Evolutionary conservation across 2,113 vertebrate species (phyloP).

Genomic region (Thunnus maccoyii): DNA sequence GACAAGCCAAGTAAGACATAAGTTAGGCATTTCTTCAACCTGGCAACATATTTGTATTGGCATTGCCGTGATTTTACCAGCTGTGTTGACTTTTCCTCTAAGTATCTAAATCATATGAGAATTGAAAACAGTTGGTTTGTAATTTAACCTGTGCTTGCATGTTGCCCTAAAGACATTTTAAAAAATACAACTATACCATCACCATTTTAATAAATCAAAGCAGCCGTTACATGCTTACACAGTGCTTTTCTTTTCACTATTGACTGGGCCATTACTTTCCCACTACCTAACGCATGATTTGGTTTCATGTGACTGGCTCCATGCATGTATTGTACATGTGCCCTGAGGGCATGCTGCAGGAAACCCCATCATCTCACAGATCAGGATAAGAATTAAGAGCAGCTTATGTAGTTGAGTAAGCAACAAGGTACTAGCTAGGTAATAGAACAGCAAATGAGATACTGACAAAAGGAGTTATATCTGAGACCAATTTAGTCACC

Average conservation of each 20-base stretch:
- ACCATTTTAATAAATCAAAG: conserved; percentile 48
- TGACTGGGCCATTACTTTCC: conserved; percentile 38
- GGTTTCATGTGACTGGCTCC: conserved; percentile 29
- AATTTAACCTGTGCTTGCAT: conserved; percentile 18
- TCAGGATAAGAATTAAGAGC: conserved; percentile 19
- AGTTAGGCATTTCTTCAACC: conserved; percentile 37
- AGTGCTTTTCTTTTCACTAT: conserved; percentile 28
- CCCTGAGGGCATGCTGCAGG: conserved; percentile 37
- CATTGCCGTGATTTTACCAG: conserved; percentile 50
- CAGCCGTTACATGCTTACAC: conserved; percentile 26
- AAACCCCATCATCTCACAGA: conserved; percentile 20
- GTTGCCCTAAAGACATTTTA: conserved; percentile 21
- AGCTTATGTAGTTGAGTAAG: conserved; percentile 54
- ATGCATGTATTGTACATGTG: conserved; percentile 41
- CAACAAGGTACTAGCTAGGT: conserved; percentile 28
- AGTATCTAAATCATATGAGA: conserved; percentile 42
- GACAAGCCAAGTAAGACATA: conserved; percentile 51
- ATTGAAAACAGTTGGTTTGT: conserved; percentile 41
- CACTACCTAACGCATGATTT: conserved; percentile 2
- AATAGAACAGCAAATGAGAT: conserved; percentile 51
- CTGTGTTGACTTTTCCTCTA: conserved; percentile 46
- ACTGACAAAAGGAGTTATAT: conserved; percentile 49
- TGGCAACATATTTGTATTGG: conserved; percentile 42
- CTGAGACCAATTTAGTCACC: conserved; percentile 55
- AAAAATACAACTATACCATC: conserved; percentile 35